Evolutionary conservation across 37 sponge, comb jelly and placozoan genomes (phyloP).

Genomic region (Halichondria panicea): DNA sequence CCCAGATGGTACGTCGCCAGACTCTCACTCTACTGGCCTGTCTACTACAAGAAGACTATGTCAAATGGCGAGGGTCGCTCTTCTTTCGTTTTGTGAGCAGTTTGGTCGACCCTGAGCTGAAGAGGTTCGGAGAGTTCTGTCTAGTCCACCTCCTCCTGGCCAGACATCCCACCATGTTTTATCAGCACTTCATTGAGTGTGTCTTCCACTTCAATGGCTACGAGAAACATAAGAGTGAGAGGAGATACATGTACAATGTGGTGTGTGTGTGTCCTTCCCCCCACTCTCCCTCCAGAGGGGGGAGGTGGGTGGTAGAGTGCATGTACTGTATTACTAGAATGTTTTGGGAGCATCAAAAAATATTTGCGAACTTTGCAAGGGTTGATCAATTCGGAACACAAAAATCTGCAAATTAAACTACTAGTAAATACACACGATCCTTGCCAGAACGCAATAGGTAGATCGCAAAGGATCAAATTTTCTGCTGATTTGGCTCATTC

Average conservation of each 20-base stretch:
- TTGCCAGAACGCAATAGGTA: too few relatives aligned
- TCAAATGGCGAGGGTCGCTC: constrained; percentile 80
- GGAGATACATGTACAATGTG: too few relatives aligned
- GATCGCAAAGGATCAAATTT: too few relatives aligned
- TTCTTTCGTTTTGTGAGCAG: constrained; percentile 67
- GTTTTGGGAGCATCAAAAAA: too few relatives aligned
- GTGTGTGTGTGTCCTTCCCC: neutral
- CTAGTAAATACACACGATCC: too few relatives aligned
- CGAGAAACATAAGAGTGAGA: constrained; percentile 66
- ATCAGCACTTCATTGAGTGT: constrained; percentile 82
- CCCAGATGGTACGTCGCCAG: constrained; percentile 65
- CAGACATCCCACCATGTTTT: constrained; percentile 68
- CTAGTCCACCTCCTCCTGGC: constrained; percentile 72
- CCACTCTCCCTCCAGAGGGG: neutral
- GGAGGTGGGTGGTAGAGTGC: neutral
- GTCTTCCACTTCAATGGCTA: constrained; percentile 84
- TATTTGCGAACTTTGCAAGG: too few relatives aligned
- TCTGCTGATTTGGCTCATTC: too few relatives aligned
- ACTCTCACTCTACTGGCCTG: constrained; percentile 74
- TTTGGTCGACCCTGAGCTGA: constrained; percentile 40
- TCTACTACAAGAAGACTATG: constrained; percentile 86
- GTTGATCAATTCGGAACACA: too few relatives aligned
- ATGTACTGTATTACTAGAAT: neutral
- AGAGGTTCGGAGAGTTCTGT: constrained; percentile 73
- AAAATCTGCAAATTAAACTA: too few relatives aligned